Conservation (phyloP, 2,797 vertebrate species). For the Arrhamphus sclerolepis region DNA sequence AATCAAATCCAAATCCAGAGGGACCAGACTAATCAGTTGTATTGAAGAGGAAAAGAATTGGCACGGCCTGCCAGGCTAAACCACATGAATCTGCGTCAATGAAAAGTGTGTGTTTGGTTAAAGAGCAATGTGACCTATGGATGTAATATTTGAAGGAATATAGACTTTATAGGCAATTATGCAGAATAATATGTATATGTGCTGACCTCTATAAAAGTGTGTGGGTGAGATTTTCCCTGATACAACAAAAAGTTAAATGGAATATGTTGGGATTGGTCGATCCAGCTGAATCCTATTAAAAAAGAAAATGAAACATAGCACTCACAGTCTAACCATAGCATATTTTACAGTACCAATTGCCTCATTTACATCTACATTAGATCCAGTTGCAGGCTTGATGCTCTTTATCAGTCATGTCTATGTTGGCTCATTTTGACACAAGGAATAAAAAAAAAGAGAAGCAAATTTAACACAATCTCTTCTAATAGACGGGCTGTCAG, state of each 20-base stretch:
- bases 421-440: not conserved
- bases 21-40: too few relatives aligned
- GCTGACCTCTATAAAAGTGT: not conserved
- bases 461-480: not conserved
- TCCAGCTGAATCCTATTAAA: too few relatives aligned
- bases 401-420: not conserved
- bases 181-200: not conserved
- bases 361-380: not conserved
- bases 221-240: not conserved
- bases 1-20: too few relatives aligned
- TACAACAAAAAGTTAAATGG: constrained; percentile 1
- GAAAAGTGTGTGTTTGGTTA: too few relatives aligned
- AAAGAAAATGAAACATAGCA: too few relatives aligned
- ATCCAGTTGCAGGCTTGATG: constrained; percentile 1
- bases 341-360: not conserved
- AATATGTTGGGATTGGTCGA: not conserved
- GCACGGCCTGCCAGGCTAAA: too few relatives aligned
- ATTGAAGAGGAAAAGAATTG: too few relatives aligned
- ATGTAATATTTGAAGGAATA: too few relatives aligned
- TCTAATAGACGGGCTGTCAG: not conserved
- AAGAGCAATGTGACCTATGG: too few relatives aligned
- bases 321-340: not conserved
- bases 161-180: not conserved
- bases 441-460: not conserved
- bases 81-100: too few relatives aligned